A percentile compares a stretch with the other conserved stretches of the same genome.
phyloP scores from a whole-genome alignment of 1,140 invertebrate species.

The Neodiprion virginianus region DNA sequence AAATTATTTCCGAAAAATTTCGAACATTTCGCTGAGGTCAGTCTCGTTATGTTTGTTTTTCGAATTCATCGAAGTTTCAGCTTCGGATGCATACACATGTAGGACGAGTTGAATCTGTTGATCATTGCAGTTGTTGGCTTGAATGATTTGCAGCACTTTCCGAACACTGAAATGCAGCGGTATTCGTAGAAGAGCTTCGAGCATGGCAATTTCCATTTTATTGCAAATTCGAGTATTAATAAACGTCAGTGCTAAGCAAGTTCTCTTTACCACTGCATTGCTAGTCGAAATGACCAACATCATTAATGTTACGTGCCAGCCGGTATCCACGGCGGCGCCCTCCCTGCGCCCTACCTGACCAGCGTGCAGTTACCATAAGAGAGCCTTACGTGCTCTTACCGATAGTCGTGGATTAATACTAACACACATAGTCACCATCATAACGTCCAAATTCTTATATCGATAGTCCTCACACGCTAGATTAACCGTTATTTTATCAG shows the following conservation, averaged over 20 bases:
- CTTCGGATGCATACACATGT: neutral
- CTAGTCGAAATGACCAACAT: conserved; percentile 33
- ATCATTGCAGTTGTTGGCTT: conserved; percentile 27
- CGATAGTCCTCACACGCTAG: no score
- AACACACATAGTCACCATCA: no score
- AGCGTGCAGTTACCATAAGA: no score
- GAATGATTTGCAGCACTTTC: conserved; percentile 31
- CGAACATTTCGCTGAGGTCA: neutral
- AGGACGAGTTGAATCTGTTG: conserved; percentile 23
- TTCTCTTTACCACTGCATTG: conserved; percentile 37
- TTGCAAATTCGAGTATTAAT: conserved; percentile 35
- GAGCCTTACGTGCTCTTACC: no score
- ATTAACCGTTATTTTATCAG: no score
- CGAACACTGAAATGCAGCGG: conserved; percentile 20
- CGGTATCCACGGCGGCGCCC: no score
- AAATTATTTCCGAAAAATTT: neutral
- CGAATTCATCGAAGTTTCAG: conserved; percentile 1
- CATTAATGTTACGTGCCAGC: neutral
- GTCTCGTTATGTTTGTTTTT: neutral
- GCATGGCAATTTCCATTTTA: conserved; percentile 22
- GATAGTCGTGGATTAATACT: no score
- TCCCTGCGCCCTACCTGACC: no score
- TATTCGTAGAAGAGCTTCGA: conserved; percentile 33
- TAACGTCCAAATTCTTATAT: no score
- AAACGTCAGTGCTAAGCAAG: conserved; percentile 35